Evolutionary conservation across 2,888 invertebrate genomes (phyloP).

Genomic region (Suillia variegata): DNA sequence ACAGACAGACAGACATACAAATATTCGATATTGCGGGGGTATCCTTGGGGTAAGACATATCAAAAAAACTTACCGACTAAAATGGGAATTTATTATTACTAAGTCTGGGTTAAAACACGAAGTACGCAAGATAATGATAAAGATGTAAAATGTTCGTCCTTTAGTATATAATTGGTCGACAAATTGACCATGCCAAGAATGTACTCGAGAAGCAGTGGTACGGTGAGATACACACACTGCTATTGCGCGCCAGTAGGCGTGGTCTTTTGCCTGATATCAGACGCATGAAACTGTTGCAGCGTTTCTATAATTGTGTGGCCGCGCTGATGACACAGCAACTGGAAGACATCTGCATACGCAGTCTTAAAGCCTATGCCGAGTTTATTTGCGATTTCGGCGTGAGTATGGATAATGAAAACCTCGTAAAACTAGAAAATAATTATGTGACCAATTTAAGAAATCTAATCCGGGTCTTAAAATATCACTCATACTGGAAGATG

Average conservation of each 20-base stretch:
- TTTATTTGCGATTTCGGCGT: slow-evolving; percentile 80
- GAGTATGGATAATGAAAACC: slow-evolving; percentile 39
- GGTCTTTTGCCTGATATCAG: slow-evolving; percentile 71
- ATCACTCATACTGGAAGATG: slow-evolving; percentile 54
- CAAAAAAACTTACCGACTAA: too few species aligned
- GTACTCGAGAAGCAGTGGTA: slow-evolving; percentile 67
- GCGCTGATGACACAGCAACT: slow-evolving; percentile 88
- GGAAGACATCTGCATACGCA: slow-evolving; percentile 79
- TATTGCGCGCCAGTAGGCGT: slow-evolving; percentile 69
- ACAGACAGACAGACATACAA: too few species aligned
- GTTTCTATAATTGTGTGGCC: slow-evolving; percentile 84
- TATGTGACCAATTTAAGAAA: slow-evolving; percentile 64
- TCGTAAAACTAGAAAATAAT: too few species aligned
- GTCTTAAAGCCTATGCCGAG: slow-evolving; percentile 77
- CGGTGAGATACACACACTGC: slow-evolving; percentile 54
- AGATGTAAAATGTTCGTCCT: too few species aligned
- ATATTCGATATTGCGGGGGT: too few species aligned
- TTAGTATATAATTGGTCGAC: slow-evolving; percentile 61
- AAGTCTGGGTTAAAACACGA: too few species aligned
- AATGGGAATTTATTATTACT: too few species aligned
- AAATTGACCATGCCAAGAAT: slow-evolving; percentile 72
- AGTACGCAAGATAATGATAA: too few species aligned
- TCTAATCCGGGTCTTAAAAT: slow-evolving; percentile 70
- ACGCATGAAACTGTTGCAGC: slow-evolving; percentile 70
- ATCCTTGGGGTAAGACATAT: too few species aligned